These are phyloP conservation scores for Pseudomyrmex gracilis DNA, from an alignment of 1,140 invertebrate species.

Conservation along the genomic window DNA sequence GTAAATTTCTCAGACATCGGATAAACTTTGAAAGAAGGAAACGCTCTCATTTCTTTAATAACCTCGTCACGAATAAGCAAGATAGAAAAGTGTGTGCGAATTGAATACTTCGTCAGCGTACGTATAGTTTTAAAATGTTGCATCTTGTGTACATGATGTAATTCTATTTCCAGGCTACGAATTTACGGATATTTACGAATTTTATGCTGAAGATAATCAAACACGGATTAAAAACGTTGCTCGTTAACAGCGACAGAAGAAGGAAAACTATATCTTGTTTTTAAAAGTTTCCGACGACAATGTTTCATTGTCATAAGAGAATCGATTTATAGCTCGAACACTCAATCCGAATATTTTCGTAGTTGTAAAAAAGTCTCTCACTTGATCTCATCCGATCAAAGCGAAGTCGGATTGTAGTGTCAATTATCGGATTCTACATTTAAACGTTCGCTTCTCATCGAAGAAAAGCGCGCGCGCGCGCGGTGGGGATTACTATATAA, in stretches of 20 bases:
- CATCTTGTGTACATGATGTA: slow-evolving; percentile 33
- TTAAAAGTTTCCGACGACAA: slow-evolving; percentile 32
- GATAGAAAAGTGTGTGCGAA: not conserved
- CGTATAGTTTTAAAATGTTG: slow-evolving; percentile 25
- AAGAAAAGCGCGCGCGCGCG: not conserved
- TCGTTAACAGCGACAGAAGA: slow-evolving; percentile 31
- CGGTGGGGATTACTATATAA: slow-evolving; percentile 43
- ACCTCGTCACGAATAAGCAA: not conserved
- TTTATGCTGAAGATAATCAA: slow-evolving; percentile 16
- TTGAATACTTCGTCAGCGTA: slow-evolving; percentile 17
- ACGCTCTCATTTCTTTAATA: not conserved
- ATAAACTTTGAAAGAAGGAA: not conserved
- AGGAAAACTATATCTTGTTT: slow-evolving; percentile 36
- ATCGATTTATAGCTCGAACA: slow-evolving; percentile 34
- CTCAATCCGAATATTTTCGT: slow-evolving; percentile 28
- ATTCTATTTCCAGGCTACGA: slow-evolving; percentile 45
- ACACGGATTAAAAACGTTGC: slow-evolving; percentile 43
- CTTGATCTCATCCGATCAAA: slow-evolving; percentile 17
- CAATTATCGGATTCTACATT: slow-evolving; percentile 22
- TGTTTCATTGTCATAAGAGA: slow-evolving; percentile 47
- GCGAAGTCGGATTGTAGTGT: slow-evolving; percentile 38
- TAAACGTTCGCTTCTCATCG: slow-evolving; percentile 5
- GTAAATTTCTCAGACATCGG: not conserved
- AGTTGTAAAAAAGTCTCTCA: slow-evolving; percentile 26
- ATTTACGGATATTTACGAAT: slow-evolving; percentile 2